Conservation (phyloP, 2,113 vertebrate species). For the Martes martes region DNA sequence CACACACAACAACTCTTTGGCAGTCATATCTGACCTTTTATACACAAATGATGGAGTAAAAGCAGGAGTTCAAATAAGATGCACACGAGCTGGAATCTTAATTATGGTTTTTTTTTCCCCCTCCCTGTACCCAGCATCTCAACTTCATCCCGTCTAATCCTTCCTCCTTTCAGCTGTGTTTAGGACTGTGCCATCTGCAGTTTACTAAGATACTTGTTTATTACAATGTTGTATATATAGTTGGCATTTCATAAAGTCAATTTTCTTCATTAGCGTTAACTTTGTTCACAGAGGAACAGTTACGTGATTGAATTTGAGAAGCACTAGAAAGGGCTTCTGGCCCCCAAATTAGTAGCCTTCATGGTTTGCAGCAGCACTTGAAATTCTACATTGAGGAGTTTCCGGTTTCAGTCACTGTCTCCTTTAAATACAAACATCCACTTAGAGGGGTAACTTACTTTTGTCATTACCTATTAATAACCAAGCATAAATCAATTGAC, state of each 20-base stretch:
- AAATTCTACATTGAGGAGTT: conserved; percentile 9
- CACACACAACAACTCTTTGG: not conserved
- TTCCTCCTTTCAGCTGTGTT: not conserved
- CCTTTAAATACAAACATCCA: conserved; percentile 7
- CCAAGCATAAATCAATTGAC: not conserved
- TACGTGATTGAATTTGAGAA: not conserved
- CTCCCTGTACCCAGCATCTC: not conserved
- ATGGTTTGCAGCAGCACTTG: not conserved
- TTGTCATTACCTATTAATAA: not conserved
- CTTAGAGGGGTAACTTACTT: not conserved
- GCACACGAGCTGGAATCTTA: not conserved
- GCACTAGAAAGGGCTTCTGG: not conserved
- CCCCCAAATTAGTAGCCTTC: not conserved
- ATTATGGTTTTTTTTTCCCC: not conserved
- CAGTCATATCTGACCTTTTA: conserved; percentile 1
- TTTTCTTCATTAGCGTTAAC: not conserved
- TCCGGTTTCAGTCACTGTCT: not conserved
- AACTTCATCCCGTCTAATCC: not conserved
- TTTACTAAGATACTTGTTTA: not conserved
- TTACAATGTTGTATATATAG: not conserved
- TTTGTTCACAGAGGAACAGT: not conserved
- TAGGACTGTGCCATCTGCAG: not conserved
- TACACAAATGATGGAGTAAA: not conserved
- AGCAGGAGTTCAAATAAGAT: conserved; percentile 32
- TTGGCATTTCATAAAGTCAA: not conserved